Conservation (phyloP, 2,888 invertebrate species). For the Tetramorium bicarinatum region DNA sequence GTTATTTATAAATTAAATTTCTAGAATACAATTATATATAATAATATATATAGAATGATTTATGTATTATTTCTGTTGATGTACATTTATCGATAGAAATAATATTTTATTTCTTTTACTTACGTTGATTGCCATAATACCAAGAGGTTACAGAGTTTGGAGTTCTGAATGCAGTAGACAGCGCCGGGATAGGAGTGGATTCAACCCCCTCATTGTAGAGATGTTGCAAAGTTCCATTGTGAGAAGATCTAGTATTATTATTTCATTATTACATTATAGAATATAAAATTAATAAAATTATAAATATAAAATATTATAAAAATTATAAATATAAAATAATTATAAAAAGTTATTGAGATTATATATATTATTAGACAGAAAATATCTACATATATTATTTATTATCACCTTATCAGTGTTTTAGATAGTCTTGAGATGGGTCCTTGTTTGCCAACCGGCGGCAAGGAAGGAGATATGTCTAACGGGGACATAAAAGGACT, state of each 20-base stretch:
- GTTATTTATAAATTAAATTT: background rate
- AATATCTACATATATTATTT: background rate
- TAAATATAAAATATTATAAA: conserved; percentile 17
- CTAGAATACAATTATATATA: background rate
- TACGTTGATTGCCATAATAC: conserved; percentile 86
- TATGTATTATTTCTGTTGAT: background rate
- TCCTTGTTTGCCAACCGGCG: conserved; percentile 90
- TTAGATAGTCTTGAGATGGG: conserved; percentile 88
- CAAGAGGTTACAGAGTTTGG: conserved; percentile 87
- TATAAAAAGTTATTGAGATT: conserved; percentile 3
- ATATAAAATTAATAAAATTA: conserved; percentile 30
- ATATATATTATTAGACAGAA: conserved; percentile 1
- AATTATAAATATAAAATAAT: conserved; percentile 28
- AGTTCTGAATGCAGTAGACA: conserved; percentile 78
- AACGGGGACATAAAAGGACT: conserved; percentile 88
- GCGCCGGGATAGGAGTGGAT: conserved; percentile 85
- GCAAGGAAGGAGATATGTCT: conserved; percentile 10
- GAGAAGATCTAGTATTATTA: conserved; percentile 72
- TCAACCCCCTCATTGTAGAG: conserved; percentile 83
- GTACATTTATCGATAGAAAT: background rate
- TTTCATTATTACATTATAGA: conserved; percentile 19
- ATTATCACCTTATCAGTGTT: conserved; percentile 80
- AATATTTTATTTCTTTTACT: conserved; percentile 62
- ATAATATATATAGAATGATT: background rate
- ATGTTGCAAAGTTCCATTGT: conserved; percentile 75